phyloP scores from a whole-genome alignment of 2,797 vertebrate species.

The Glossophaga mutica region DNA sequence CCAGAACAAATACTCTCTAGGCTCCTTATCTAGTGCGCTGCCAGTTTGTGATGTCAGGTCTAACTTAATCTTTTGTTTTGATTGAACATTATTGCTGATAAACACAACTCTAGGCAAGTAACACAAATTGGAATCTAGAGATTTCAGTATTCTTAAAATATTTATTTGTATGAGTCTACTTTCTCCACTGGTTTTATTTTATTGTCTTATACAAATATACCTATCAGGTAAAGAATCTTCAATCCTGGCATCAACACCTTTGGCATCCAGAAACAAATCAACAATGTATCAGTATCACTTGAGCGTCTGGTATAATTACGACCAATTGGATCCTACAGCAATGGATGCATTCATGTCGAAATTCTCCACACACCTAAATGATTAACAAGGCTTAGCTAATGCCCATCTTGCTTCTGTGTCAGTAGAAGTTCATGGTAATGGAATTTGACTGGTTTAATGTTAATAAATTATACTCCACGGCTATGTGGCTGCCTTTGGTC shows the following conservation, averaged over 20 bases:
- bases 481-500: conserved; percentile 45
- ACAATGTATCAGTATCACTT: not conserved
- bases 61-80: conserved; percentile 34
- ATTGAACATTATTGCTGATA: not conserved
- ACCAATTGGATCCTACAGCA: not conserved
- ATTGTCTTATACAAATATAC: conserved; percentile 6
- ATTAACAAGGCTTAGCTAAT: conserved; percentile 52
- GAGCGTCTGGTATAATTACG: conserved; percentile 31
- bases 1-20: not conserved
- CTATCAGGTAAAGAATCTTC: conserved; percentile 15
- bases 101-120: not conserved
- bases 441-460: conserved; percentile 52
- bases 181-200: conserved; percentile 21
- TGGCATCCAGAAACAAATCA: conserved; percentile 43
- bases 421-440: conserved; percentile 41
- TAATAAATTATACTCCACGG: conserved; percentile 23
- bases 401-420: not conserved
- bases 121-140: not conserved
- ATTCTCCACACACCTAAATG: conserved; percentile 1
- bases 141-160: conserved; percentile 18
- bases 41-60: not conserved
- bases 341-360: not conserved
- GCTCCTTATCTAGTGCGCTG: not conserved
- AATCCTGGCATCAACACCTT: not conserved
- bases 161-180: not conserved